A percentile compares a stretch with the other conserved stretches of the same genome.
Evolutionary conservation across 2,113 vertebrate species (phyloP).

Genomic region (Mastomys coucha): DNA sequence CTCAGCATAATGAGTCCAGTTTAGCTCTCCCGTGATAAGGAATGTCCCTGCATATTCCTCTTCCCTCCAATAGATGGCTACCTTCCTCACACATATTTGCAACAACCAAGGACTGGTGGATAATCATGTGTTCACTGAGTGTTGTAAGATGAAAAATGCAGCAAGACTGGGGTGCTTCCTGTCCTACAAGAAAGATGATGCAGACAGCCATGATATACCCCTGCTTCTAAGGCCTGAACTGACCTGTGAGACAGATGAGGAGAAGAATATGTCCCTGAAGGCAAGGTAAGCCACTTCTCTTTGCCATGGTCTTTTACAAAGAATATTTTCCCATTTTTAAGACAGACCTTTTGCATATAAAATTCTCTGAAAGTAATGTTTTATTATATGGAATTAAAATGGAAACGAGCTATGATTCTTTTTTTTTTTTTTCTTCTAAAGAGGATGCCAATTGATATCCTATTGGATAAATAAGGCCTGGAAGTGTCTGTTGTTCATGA

Average conservation of each 20-base stretch:
- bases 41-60: neutral
- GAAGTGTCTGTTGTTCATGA: neutral
- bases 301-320: conserved; percentile 8
- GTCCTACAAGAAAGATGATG: conserved; percentile 39
- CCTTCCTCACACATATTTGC: conserved; percentile 48
- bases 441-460: neutral
- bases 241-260: neutral
- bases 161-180: conserved; percentile 54
- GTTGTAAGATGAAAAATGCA: conserved; percentile 50
- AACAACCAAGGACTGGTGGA: conserved; percentile 7
- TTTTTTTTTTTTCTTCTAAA: neutral
- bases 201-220: neutral
- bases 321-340: conserved; percentile 36
- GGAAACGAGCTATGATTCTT: neutral
- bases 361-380: neutral
- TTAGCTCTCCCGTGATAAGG: neutral
- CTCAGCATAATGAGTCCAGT: neutral
- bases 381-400: neutral
- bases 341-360: neutral
- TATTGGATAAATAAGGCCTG: neutral
- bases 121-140: conserved; percentile 24
- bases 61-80: conserved; percentile 51
- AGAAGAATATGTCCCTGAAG: neutral
- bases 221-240: conserved; percentile 11
- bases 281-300: conserved; percentile 9